Evolutionary conservation across 2,797 vertebrate species (phyloP).

Genomic region (Stomatorhinus walkeri): DNA sequence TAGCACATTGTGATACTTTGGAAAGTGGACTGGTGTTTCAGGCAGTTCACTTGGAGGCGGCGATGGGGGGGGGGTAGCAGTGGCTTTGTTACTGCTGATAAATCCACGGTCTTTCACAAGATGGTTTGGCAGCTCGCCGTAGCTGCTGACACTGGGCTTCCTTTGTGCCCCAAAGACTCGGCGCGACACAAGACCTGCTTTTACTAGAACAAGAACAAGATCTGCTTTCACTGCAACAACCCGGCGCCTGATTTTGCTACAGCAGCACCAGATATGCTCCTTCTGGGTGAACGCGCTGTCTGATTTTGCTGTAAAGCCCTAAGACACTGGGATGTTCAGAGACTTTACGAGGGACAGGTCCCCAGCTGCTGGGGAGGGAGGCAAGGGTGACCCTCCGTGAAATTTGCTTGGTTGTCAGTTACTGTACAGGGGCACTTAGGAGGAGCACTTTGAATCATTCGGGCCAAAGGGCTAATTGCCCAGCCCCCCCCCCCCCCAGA

Average conservation of each 20-base stretch:
- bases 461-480: not conserved
- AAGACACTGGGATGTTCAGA: not conserved
- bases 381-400: not conserved
- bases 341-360: not conserved
- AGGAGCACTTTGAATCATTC: not conserved
- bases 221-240: not conserved
- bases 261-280: not conserved
- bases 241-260: not conserved
- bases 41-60: not conserved
- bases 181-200: not conserved
- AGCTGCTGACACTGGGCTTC: slow-evolving; percentile 4
- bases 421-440: not conserved
- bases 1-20: not conserved
- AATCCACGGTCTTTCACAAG: slow-evolving; percentile 4
- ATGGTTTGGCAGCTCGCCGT: not conserved
- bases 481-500: not conserved
- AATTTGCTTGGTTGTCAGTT: not conserved
- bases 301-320: not conserved
- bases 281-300: not conserved
- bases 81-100: not conserved
- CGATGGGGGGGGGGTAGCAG: not conserved
- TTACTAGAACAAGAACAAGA: not conserved
- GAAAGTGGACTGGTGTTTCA: not conserved
- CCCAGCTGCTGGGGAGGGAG: not conserved
- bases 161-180: slow-evolving; percentile 13